Evolutionary conservation across 2,888 invertebrate species (phyloP), one percentile per base, ranked within the genome.

Genomic region (Tetropium fuscum): DNA sequence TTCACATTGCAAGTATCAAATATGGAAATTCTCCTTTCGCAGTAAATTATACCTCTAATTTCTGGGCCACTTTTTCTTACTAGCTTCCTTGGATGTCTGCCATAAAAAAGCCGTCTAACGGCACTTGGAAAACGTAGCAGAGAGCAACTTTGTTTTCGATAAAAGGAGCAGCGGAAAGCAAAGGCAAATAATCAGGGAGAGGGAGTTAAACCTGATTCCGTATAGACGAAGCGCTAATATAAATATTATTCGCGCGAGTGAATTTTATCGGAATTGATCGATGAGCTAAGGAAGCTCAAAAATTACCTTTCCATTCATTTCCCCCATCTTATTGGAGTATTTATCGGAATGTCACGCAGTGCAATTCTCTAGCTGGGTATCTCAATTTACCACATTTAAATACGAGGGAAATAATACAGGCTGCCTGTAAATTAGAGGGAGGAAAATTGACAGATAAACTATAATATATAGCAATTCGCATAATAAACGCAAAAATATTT

Each of bases 191-290:
- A 60, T 60, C 58, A 51, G 43, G 40, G 41, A 49, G 41, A 43
- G 38, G 47, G 34, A 27, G 34, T 25, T 40, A 53, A 59, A 63
- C 59, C 59, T 59, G 59, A 63, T 63, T 63, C 59, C 57, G 56
- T 44, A 34, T 38, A 47, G 54, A 47, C 51, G 58, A 49, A 27
- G 45, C 55, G 55, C 56, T 58, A 64, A 64, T 60, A 60, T 62
- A 62, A 64, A 64, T 59, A 64, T 59, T 64, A 64, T 53, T 60
- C 60, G 58, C 40, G 25, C 51, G 55, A 32, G 56, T 58, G 34
- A 41, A 47, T 58, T 43, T 32, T 40, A 54, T 60, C 60, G 32
- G 32, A 13, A 25, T 38, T 53, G 60, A 60, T 60, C 60, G 60
- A 60, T 56, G 55, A 27, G 51, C 54, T 49, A 32, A 58, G 62